Evolutionary conservation across 2,797 vertebrate species (phyloP).

Genomic region (Mormyrus hasselquistii): DNA sequence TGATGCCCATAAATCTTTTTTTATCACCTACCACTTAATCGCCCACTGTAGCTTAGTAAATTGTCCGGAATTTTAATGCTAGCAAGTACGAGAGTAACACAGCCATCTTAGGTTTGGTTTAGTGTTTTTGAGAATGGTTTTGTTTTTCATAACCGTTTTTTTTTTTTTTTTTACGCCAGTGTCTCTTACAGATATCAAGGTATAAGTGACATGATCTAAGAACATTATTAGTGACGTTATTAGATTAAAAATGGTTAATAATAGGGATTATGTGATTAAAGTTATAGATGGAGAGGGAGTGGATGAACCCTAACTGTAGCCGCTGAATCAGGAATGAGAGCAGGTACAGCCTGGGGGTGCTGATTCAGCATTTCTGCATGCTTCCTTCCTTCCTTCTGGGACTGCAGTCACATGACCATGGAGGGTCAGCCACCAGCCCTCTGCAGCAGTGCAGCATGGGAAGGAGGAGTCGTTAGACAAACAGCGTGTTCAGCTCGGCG

Average conservation of each 20-base stretch:
- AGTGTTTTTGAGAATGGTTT: not conserved
- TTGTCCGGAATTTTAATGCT: not conserved
- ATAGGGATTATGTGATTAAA: not conserved
- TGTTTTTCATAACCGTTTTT: not conserved
- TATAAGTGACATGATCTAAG: not conserved
- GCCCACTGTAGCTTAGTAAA: not conserved
- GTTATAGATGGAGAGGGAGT: not conserved
- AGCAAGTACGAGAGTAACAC: not conserved
- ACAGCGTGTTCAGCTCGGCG: not conserved
- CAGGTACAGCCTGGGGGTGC: not conserved
- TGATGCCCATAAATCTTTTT: not conserved
- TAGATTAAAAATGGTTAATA: not conserved
- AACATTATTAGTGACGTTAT: not conserved
- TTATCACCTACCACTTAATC: not conserved
- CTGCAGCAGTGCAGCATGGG: constrained; percentile 17
- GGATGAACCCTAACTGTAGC: not conserved
- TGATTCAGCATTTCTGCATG: constrained; percentile 11
- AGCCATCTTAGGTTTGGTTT: not conserved
- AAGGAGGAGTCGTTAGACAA: not conserved
- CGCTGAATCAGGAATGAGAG: not conserved
- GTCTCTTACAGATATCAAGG: not conserved
- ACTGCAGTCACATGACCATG: constrained; percentile 8
- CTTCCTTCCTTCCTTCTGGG: constrained; percentile 10
- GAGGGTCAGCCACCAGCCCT: not conserved
- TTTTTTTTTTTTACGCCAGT: not conserved